phyloP scores from a whole-genome alignment of 2,888 invertebrate genomes.

The Microctonus aethiopoides region DNA sequence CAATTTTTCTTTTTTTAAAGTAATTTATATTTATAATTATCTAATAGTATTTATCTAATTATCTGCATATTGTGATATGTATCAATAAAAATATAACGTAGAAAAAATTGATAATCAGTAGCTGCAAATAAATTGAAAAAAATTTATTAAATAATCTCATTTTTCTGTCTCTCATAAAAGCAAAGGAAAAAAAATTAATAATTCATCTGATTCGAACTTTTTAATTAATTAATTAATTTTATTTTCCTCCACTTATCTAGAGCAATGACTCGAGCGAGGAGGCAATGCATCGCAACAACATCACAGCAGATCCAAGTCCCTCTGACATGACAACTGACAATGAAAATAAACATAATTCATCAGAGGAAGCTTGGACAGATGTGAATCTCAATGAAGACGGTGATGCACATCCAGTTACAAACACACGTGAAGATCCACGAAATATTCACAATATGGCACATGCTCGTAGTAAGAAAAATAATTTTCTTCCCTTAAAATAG shows the following conservation, averaged over 20 bases:
- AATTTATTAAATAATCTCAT: neutral
- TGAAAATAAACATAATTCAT: slow-evolving; percentile 65
- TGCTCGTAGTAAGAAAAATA: slow-evolving; percentile 65
- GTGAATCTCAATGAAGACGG: slow-evolving; percentile 90
- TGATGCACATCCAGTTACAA: slow-evolving; percentile 66
- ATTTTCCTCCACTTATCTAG: slow-evolving; percentile 73
- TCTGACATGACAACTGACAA: slow-evolving; percentile 65
- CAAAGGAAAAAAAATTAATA: neutral
- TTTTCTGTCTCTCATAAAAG: neutral
- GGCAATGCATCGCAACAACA: slow-evolving; percentile 62
- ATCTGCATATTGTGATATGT: neutral
- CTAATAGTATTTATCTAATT: too few species aligned
- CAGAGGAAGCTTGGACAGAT: slow-evolving; percentile 92
- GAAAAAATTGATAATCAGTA: neutral
- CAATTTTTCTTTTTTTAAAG: too few species aligned
- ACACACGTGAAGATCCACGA: slow-evolving; percentile 69
- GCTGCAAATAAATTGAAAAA: neutral
- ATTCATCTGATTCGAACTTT: too few species aligned
- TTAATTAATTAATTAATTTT: too few species aligned
- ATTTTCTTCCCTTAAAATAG: neutral
- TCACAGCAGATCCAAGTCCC: slow-evolving; percentile 63
- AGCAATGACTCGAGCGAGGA: slow-evolving; percentile 89
- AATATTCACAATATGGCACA: slow-evolving; percentile 72
- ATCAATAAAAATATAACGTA: neutral
- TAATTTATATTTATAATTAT: neutral